A percentile compares a stretch with the other conserved stretches of the same genome.
These are phyloP conservation scores for Megaceryle alcyon DNA, from an alignment of 2,797 vertebrate genomes.

Conservation along the genomic window DNA sequence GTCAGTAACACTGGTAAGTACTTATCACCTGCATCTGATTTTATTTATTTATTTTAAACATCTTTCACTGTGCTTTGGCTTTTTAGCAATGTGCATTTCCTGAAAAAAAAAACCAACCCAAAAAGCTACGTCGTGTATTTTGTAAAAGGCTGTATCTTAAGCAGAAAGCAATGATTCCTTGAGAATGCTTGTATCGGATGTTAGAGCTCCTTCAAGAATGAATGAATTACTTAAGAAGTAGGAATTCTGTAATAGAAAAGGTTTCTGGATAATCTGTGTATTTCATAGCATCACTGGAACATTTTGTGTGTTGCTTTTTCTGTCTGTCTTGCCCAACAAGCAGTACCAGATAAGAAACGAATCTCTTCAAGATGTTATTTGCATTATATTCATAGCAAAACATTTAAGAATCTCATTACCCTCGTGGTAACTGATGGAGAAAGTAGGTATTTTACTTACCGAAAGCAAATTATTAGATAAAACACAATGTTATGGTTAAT, in stretches of 20 bases:
- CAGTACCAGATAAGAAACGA: constrained; percentile 17
- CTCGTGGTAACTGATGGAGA: neutral
- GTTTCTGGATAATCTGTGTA: constrained; percentile 49
- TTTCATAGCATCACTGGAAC: constrained; percentile 47
- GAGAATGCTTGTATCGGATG: constrained; percentile 47
- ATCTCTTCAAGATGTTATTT: constrained; percentile 38
- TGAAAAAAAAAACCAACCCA: neutral
- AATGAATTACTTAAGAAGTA: constrained; percentile 63
- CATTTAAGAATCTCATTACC: constrained; percentile 19
- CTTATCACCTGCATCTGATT: constrained; percentile 16
- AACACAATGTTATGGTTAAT: constrained; percentile 18
- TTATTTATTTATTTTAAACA: constrained; percentile 48
- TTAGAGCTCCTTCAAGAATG: constrained; percentile 59
- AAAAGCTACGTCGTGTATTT: neutral
- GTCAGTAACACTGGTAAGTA: constrained; percentile 80
- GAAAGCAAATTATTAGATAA: constrained; percentile 60
- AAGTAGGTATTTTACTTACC: neutral
- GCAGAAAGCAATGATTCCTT: constrained; percentile 53
- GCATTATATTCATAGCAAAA: constrained; percentile 30
- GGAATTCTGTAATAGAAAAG: constrained; percentile 57
- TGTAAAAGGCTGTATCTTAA: constrained; percentile 10
- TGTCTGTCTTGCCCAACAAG: constrained; percentile 23
- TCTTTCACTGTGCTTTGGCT: constrained; percentile 26
- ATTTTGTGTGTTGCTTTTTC: constrained; percentile 53
- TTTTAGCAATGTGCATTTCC: constrained; percentile 23